Conservation (phyloP, 2,888 invertebrate species). For the Eupithecia dodoneata region DNA sequence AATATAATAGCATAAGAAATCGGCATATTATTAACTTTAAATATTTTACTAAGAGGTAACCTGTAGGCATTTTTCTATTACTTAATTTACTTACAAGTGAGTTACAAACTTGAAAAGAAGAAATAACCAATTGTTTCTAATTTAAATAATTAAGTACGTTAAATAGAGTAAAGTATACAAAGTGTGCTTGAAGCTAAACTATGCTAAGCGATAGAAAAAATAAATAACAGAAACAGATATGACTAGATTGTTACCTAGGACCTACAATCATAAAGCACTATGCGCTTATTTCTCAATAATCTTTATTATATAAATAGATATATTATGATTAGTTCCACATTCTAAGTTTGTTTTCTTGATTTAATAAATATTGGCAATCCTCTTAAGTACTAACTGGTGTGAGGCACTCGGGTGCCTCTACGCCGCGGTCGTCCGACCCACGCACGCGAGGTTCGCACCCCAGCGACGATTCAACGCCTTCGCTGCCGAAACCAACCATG, state of each 20-base stretch:
- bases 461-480: constrained; percentile 47
- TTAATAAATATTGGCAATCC: constrained; percentile 81
- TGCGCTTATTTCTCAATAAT: constrained; percentile 81
- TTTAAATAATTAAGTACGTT: constrained; percentile 52
- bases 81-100: constrained; percentile 41
- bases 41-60: constrained; percentile 40
- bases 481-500: constrained; percentile 55
- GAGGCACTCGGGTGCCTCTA: constrained; percentile 48
- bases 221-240: constrained; percentile 80
- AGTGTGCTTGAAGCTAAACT: constrained; percentile 83
- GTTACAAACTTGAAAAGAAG: constrained; percentile 46
- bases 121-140: constrained; percentile 45
- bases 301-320: constrained; percentile 82
- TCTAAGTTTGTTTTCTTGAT: constrained; percentile 78
- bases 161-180: constrained; percentile 57
- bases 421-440: constrained; percentile 55
- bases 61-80: constrained; percentile 39
- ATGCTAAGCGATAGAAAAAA: constrained; percentile 82
- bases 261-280: constrained; percentile 83
- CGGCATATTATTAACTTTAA: constrained; percentile 29
- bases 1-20: constrained; percentile 42
- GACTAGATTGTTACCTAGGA: constrained; percentile 83
- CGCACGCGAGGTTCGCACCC: constrained; percentile 22
- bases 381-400: constrained; percentile 74
- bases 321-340: constrained; percentile 81